Evolutionary conservation across 2,113 vertebrate species (phyloP).

Genomic region (Solea solea): DNA sequence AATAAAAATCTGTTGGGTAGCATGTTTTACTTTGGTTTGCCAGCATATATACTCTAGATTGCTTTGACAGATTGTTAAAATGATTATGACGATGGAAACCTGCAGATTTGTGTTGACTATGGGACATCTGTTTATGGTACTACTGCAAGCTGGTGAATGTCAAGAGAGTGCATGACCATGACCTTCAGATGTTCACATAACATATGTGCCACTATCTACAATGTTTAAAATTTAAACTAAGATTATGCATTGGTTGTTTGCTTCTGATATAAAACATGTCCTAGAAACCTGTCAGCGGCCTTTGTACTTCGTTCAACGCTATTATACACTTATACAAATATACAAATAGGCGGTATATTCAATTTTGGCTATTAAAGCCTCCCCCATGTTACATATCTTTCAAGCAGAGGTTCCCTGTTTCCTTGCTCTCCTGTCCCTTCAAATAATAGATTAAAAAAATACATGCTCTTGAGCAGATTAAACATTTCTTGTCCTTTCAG

Average conservation of each 20-base stretch:
- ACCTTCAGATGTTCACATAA: background rate
- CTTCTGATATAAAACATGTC: no score
- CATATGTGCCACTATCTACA: no score
- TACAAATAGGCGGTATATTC: no score
- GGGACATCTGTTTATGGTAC: background rate
- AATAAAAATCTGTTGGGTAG: conserved; percentile 7
- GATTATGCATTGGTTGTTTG: no score
- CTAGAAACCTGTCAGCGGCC: no score
- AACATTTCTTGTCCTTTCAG: conserved; percentile 43
- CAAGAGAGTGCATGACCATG: background rate
- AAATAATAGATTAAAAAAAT: background rate
- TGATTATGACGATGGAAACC: conserved; percentile 57
- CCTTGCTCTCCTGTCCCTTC: conserved; percentile 15
- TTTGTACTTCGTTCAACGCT: no score
- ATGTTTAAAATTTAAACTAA: no score
- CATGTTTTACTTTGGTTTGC: conserved; percentile 43
- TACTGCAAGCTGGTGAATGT: background rate
- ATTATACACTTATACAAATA: no score
- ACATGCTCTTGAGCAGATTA: conserved; percentile 39
- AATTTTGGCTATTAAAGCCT: no score
- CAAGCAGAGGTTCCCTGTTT: background rate
- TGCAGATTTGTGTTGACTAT: conserved; percentile 18
- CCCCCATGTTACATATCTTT: no score
- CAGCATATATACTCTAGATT: conserved; percentile 49
- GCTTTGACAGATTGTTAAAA: conserved; percentile 48